Conservation (phyloP, 2,797 vertebrate species). For the Manis crassicaudata region DNA sequence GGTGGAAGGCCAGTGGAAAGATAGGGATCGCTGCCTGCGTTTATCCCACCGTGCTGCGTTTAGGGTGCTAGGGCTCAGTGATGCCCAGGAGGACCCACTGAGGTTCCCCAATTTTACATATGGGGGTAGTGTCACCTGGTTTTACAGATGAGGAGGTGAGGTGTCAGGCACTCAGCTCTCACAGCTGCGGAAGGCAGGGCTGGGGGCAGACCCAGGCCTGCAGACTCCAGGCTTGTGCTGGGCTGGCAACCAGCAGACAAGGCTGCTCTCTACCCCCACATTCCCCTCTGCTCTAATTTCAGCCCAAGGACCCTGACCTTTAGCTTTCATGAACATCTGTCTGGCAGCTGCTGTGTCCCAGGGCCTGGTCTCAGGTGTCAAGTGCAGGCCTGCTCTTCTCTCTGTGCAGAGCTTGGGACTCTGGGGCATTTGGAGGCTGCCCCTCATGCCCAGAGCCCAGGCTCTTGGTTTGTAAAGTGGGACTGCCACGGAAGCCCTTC, state of each 20-base stretch:
- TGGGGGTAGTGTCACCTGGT: neutral
- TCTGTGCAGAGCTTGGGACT: neutral
- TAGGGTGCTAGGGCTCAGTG: neutral
- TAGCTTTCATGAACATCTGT: neutral
- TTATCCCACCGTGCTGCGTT: neutral
- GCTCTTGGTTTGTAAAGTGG: neutral
- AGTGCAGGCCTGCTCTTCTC: neutral
- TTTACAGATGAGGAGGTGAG: neutral
- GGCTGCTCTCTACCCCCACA: neutral
- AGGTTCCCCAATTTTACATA: neutral
- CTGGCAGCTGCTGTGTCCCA: neutral
- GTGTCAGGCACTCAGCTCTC: neutral
- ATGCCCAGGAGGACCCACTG: neutral
- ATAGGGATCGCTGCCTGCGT: neutral
- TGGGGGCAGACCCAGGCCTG: neutral
- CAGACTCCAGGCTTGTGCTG: neutral
- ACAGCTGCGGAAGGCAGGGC: neutral
- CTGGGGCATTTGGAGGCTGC: neutral
- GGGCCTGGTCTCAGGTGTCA: neutral
- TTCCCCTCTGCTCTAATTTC: neutral
- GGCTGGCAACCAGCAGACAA: fast-evolving
- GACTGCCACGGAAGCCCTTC: neutral
- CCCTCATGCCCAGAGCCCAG: neutral
- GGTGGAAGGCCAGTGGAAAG: neutral
- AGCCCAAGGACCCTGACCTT: neutral